phyloP scores from a whole-genome alignment of 2,888 invertebrate genomes.

The Tiliacea aurago region DNA sequence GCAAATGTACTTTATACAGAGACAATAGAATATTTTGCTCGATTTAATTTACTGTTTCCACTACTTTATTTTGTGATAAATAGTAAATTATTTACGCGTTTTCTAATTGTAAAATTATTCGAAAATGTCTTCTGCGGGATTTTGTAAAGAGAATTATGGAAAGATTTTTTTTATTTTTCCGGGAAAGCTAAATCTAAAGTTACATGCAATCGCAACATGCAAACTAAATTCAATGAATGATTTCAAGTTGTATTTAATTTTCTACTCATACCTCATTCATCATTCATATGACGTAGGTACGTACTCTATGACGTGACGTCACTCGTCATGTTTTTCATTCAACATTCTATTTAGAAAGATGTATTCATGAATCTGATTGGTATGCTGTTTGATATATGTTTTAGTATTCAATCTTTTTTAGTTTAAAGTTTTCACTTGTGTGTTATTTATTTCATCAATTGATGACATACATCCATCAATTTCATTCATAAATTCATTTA shows the following conservation, averaged over 20 bases:
- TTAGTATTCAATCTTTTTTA: background rate
- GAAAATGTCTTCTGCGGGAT: background rate
- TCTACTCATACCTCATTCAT: conserved; percentile 35
- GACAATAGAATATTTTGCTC: background rate
- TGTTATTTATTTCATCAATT: background rate
- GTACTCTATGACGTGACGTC: conserved; percentile 16
- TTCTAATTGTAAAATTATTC: too few species aligned
- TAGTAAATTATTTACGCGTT: background rate
- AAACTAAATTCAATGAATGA: background rate
- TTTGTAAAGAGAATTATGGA: too few species aligned
- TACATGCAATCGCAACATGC: background rate
- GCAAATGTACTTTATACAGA: conserved; percentile 1
- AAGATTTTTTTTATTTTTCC: too few species aligned
- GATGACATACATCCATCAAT: background rate
- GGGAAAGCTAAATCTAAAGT: background rate
- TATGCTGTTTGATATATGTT: background rate
- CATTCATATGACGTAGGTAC: conserved; percentile 34
- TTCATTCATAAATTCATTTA: background rate
- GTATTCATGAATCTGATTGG: conserved; percentile 22
- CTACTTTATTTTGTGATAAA: background rate
- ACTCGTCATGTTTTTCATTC: conserved; percentile 38
- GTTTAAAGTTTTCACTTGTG: background rate
- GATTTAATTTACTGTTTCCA: background rate
- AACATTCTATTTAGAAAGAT: conserved; percentile 29
- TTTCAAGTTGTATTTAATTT: conserved; percentile 12